A percentile compares a stretch with the other conserved stretches of the same genome.
Evolutionary conservation across 2,113 vertebrate species (phyloP).

Genomic region (Melanocharis versteri): DNA sequence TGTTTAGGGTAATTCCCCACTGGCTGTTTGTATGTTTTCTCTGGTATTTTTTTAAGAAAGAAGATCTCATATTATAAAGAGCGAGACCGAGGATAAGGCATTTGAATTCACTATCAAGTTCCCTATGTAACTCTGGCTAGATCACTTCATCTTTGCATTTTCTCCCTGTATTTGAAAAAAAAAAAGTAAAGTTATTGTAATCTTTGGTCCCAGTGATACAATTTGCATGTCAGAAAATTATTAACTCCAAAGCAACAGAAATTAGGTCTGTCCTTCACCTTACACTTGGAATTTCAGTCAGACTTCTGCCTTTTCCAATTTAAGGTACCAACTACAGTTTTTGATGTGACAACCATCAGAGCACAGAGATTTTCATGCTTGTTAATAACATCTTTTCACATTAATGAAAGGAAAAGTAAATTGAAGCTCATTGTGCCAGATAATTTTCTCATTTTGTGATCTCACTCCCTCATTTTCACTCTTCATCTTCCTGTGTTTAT

Average conservation of each 20-base stretch:
- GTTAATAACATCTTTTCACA: background rate
- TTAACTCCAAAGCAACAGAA: background rate
- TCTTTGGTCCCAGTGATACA: background rate
- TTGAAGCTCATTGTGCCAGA: background rate
- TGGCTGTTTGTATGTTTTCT: background rate
- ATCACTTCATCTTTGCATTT: background rate
- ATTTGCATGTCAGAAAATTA: background rate
- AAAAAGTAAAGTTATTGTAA: background rate
- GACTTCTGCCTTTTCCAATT: background rate
- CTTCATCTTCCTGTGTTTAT: background rate
- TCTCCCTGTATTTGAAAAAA: background rate
- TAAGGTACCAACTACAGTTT: background rate
- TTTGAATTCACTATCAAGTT: background rate
- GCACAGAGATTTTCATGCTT: background rate
- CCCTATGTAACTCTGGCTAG: background rate
- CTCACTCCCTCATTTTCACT: background rate
- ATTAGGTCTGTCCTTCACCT: background rate
- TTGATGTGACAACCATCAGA: background rate
- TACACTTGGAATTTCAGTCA: background rate
- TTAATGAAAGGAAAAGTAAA: background rate
- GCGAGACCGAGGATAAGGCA: background rate
- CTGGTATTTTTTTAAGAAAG: background rate
- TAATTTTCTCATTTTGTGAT: conserved; percentile 1
- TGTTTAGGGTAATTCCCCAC: background rate
- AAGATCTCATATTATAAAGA: background rate